Base-by-base conservation (phyloP, 2,888 invertebrate genomes). In the Phyllotreta striolata region DNA sequence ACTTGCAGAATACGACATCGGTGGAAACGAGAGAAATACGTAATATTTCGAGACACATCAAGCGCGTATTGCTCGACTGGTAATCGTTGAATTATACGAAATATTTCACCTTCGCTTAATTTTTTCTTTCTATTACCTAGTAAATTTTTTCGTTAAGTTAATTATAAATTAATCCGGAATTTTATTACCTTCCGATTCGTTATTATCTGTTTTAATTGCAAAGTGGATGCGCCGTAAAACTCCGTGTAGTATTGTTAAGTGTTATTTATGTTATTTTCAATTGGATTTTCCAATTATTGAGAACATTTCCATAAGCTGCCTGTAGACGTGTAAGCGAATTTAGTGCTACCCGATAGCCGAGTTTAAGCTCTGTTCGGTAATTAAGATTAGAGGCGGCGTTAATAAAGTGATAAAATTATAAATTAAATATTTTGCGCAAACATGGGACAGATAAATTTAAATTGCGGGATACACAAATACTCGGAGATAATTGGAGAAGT, bases 261-360 rank as follows among this genome's bases (percentile, higher is more conserved):
- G 39, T 59, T 41, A 59, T 59, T 59, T 52, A 59, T 59, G 51
- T 13, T 52, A 59, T 59, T 59, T 59, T 51, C 49, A 51, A 35
- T 51, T 59, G 51, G 40, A 6, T 61, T 61, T 64, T 64, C 61
- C 64, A 57, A 64, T 64, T 64, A 64, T 57, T 62, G 56, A 47
- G 54, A 43, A 52, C 61, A 64, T 64, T 62, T 61, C 64, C 61
- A 61, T 61, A 64, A 64, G 61, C 61, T 52, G 51, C 40, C 40
- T 34, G 7, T n/a, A 14, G 40, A 47, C 49, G 37, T 35, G 38
- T 37, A 34, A 14, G 9, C 12, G 47, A 24, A 10, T 47, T 47
- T 47, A 10, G 14, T 7, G 7, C 10, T 10, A 6, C 12, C 14
- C 14, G 10, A 13, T 9, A 44, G 3, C 14, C 6, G 14, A 44